Base-by-base conservation (phyloP, 2,888 invertebrate species). In the Saturnia japonica region DNA sequence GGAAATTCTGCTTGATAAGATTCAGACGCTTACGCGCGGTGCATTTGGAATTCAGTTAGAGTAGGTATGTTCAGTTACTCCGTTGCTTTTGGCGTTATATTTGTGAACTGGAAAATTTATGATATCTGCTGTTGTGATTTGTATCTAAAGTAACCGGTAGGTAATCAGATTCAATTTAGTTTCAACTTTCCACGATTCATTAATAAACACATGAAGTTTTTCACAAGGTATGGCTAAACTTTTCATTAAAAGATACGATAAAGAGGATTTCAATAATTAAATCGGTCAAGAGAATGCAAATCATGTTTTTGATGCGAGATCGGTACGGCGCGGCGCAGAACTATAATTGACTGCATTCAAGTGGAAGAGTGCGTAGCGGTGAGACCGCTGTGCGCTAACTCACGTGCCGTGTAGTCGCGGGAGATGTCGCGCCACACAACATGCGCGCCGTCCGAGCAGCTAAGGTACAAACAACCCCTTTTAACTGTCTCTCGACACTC, bases 361-460 rank as follows among this genome's bases (percentile, higher is more conserved):
- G 51, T 51, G n/a, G 0, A n/a, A 6, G 51, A 51, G 51, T n/a
- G 51, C n/a, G 51, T 51, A 7, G 51, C 51, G 51, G 51, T 6
- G 19, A 51, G 51, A 51, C n/a, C 51, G 51, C 51, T n/a, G 51
- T n/a, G 51, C n/a, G 51, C 51, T n/a, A 43, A 74, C 67, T 43
- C 40, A 69, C 71, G 72, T 69, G 71, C 71, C 34, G 77, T 75
- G 78, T 76, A 76, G 77, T 76, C 80, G 72, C 75, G 75, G 83
- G 87, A 78, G 81, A 86, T 86, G 88, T 82, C 84, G 82, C 80
- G 75, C 76, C 76, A 74, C 73, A 77, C 81, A 76, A 70, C 78
- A 91, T 91, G 91, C 82, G 88, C 85, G 89, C 87, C 79, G 84
- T 85, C 72, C 90, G 91, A 86, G 89, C 84, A 78, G 91, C 91